A percentile compares a stretch with the other conserved stretches of the same genome.
Conservation (phyloP, 2,113 vertebrate species). For the Charina bottae region DNA sequence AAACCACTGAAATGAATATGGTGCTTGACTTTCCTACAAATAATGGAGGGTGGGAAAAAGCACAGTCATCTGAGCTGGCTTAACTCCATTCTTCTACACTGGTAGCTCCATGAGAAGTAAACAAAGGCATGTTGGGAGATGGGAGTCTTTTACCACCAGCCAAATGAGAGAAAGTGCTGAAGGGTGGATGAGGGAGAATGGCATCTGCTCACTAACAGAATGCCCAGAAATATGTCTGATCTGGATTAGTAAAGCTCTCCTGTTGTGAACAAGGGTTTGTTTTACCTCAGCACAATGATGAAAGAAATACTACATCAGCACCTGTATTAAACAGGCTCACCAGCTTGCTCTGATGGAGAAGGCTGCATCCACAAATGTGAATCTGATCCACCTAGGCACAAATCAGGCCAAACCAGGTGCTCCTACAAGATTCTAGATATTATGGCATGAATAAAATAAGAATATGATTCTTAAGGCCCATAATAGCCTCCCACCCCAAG, state of each 20-base stretch:
- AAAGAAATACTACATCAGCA: not conserved
- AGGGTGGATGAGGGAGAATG: not conserved
- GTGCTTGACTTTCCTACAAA: not conserved
- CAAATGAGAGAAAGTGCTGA: not conserved
- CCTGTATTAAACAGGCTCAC: not conserved
- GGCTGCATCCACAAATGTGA: not conserved
- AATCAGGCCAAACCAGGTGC: not conserved
- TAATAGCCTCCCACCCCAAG: not conserved
- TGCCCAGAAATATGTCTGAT: not conserved
- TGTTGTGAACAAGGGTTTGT: not conserved
- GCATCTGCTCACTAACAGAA: not conserved
- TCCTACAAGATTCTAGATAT: not conserved
- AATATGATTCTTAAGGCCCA: not conserved
- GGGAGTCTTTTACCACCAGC: not conserved
- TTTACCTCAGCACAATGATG: not conserved
- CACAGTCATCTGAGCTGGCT: not conserved
- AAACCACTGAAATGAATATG: not conserved
- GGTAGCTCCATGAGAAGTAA: not conserved
- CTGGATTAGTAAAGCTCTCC: not conserved
- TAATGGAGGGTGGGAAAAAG: not conserved
- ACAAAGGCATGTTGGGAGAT: not conserved
- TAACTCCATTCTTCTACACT: not conserved
- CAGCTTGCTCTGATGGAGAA: not conserved
- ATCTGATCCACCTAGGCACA: not conserved
- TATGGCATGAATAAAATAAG: not conserved